These are phyloP conservation scores for Euplagia quadripunctaria DNA, from an alignment of 2,888 invertebrate genomes.

Conservation along the genomic window DNA sequence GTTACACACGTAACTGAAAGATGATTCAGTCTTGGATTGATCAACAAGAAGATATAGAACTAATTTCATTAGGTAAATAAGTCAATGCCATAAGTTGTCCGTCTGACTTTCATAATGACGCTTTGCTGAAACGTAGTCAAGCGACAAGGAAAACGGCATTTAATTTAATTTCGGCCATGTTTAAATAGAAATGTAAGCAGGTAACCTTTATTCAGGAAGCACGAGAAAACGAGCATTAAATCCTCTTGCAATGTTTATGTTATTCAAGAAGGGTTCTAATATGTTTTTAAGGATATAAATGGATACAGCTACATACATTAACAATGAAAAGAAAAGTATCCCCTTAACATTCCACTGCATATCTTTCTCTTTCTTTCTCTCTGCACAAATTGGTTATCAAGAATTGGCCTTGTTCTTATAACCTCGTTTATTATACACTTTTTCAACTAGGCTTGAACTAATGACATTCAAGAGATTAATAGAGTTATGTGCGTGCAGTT, in stretches of 20 bases:
- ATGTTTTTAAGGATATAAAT: background rate
- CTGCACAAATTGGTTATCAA: background rate
- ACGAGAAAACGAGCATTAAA: background rate
- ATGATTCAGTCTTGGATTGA: no score
- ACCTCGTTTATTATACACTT: slow-evolving; percentile 4
- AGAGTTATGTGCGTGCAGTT: slow-evolving; percentile 30
- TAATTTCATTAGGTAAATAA: no score
- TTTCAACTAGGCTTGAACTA: background rate
- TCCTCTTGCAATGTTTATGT: background rate
- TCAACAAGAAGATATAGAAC: no score
- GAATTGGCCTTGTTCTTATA: background rate
- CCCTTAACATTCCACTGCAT: background rate
- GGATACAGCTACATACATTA: slow-evolving; percentile 7
- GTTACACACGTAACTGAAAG: no score
- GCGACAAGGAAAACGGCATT: background rate
- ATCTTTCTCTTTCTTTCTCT: background rate
- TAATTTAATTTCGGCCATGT: background rate
- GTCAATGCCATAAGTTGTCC: no score
- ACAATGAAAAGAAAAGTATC: background rate
- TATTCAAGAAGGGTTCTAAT: background rate
- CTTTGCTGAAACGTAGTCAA: background rate
- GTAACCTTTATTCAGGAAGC: background rate
- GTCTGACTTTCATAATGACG: no score
- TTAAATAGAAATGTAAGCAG: no score
- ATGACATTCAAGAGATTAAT: background rate